Conservation (phyloP, 2,113 vertebrate genomes). For the Megaleporinus macrocephalus region DNA sequence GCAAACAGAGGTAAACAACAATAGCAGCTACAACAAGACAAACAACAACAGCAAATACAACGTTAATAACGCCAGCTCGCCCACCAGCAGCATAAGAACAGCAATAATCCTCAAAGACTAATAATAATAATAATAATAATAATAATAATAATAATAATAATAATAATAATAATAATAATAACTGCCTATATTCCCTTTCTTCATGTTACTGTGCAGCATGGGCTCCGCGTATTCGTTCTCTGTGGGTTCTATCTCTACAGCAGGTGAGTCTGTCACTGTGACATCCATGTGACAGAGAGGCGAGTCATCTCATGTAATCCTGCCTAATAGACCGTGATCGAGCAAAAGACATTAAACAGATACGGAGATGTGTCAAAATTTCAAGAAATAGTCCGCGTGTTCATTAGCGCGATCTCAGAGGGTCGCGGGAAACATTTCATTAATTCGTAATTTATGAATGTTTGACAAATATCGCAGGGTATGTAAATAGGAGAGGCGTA, state of each 20-base stretch:
- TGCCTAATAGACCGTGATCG: conserved; percentile 94
- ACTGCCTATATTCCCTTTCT: background rate
- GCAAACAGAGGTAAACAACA: background rate
- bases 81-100: background rate
- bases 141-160: conserved; percentile 33
- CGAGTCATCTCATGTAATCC: conserved; percentile 89
- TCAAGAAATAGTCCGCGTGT: conserved; percentile 90
- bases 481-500: conserved; percentile 98
- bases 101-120: no score
- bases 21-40: background rate
- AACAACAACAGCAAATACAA: background rate
- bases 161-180: conserved; percentile 28
- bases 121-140: conserved; percentile 32
- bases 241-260: conserved; percentile 81
- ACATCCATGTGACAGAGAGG: conserved; percentile 89
- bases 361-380: conserved; percentile 86
- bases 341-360: conserved; percentile 91
- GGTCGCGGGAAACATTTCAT: conserved; percentile 97
- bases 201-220: background rate
- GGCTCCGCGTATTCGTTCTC: background rate
- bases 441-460: conserved; percentile 99
- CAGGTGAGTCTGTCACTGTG: conserved; percentile 89
- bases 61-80: no score
- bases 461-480: conserved; percentile 99
- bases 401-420: conserved; percentile 97